These are phyloP conservation scores for Burhinus bistriatus DNA, from an alignment of 2,113 vertebrate genomes.

Conservation along the genomic window DNA sequence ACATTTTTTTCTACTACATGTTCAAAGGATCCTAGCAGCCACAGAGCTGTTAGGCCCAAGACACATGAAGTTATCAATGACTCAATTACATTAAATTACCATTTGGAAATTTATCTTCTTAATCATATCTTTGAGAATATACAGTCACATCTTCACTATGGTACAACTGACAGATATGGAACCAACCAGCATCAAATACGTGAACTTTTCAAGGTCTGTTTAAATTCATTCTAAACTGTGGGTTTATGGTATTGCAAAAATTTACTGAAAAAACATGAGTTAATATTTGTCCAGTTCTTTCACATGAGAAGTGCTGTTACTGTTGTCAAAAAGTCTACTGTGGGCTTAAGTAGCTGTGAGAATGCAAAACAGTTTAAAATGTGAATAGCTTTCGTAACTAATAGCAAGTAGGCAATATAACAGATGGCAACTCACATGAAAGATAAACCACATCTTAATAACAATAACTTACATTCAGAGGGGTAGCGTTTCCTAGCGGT, in stretches of 20 bases:
- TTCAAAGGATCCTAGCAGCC: background rate
- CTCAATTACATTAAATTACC: slow-evolving; percentile 38
- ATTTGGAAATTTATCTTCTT: slow-evolving; percentile 29
- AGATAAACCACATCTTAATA: slow-evolving; percentile 41
- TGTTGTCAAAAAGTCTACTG: slow-evolving; percentile 63
- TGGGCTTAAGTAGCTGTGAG: slow-evolving; percentile 39
- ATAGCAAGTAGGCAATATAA: slow-evolving; percentile 49
- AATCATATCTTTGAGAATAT: background rate
- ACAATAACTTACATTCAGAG: slow-evolving; percentile 47
- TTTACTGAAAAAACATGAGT: slow-evolving; percentile 56
- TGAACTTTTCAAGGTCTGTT: slow-evolving; percentile 32
- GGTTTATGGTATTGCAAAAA: slow-evolving; percentile 63
- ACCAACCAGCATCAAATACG: background rate
- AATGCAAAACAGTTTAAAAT: slow-evolving; percentile 57
- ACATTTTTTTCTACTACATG: background rate
- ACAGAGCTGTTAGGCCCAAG: slow-evolving; percentile 5
- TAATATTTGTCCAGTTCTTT: slow-evolving; percentile 60
- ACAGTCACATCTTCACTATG: background rate
- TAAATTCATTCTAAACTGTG: slow-evolving; percentile 30
- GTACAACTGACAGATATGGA: background rate
- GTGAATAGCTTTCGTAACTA: slow-evolving; percentile 62
- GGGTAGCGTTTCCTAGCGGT: background rate
- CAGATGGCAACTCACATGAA: slow-evolving; percentile 32
- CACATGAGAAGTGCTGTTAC: slow-evolving; percentile 22
- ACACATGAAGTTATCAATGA: slow-evolving; percentile 14